Conservation (phyloP, 2,113 vertebrate genomes). For the Podarcis cretensis region DNA sequence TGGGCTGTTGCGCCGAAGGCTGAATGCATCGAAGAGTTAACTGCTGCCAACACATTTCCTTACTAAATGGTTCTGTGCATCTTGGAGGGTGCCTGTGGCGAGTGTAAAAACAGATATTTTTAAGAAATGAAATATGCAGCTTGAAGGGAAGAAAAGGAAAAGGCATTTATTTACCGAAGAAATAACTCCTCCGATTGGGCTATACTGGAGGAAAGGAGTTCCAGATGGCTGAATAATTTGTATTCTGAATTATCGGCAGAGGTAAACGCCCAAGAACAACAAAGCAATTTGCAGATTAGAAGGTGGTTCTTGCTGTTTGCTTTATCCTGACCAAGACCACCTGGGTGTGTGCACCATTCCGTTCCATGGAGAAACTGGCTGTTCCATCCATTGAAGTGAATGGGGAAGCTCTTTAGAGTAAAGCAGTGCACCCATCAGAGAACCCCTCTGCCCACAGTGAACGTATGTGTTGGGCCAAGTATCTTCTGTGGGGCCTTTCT, state of each 20-base stretch:
- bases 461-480: neutral
- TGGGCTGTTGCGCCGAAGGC: neutral
- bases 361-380: neutral
- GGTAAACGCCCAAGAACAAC: neutral
- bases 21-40: neutral
- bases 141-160: neutral
- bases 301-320: neutral
- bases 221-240: slow-evolving; percentile 1
- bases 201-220: neutral
- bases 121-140: neutral
- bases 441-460: neutral
- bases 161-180: neutral
- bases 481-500: too few species aligned
- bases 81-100: neutral
- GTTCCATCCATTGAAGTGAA: neutral
- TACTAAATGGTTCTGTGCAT: neutral
- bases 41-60: neutral
- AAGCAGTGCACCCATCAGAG: neutral
- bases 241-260: neutral
- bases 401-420: neutral
- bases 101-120: neutral
- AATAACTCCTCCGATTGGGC: neutral
- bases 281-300: neutral
- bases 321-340: too few species aligned
- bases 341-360: neutral